Evolutionary conservation across 2,888 invertebrate genomes (phyloP).

Genomic region (Mechanitis mazaeus): DNA sequence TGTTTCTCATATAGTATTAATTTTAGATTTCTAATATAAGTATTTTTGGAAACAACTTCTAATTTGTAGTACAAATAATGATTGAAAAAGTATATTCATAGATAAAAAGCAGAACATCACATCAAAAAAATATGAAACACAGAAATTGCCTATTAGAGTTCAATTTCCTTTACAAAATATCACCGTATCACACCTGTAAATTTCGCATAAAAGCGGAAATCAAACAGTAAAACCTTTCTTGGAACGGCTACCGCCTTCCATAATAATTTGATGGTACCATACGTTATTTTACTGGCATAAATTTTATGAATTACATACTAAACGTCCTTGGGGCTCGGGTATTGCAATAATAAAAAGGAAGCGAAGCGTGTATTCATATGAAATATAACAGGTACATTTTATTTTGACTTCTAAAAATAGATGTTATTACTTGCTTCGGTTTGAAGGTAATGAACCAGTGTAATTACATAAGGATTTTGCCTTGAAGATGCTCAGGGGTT

Average conservation of each 20-base stretch:
- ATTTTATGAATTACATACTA: constrained; percentile 26
- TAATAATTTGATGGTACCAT: constrained; percentile 26
- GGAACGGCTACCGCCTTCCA: constrained; percentile 21
- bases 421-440: constrained; percentile 2
- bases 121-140: neutral
- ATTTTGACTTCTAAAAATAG: constrained; percentile 2
- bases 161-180: neutral
- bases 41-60: neutral
- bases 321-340: constrained; percentile 17
- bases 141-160: neutral
- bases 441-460: constrained; percentile 1
- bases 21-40: no score
- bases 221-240: constrained; percentile 18
- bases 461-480: neutral
- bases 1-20: no score
- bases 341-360: constrained; percentile 23
- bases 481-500: neutral
- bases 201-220: constrained; percentile 22
- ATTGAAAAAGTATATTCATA: neutral
- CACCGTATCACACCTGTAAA: constrained; percentile 6
- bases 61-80: neutral
- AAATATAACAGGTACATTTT: neutral
- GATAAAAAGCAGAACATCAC: neutral
- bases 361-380: constrained; percentile 14
- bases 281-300: constrained; percentile 25